Evolutionary conservation across 1,140 invertebrate species (phyloP).

Genomic region (Drosophila mayri): DNA sequence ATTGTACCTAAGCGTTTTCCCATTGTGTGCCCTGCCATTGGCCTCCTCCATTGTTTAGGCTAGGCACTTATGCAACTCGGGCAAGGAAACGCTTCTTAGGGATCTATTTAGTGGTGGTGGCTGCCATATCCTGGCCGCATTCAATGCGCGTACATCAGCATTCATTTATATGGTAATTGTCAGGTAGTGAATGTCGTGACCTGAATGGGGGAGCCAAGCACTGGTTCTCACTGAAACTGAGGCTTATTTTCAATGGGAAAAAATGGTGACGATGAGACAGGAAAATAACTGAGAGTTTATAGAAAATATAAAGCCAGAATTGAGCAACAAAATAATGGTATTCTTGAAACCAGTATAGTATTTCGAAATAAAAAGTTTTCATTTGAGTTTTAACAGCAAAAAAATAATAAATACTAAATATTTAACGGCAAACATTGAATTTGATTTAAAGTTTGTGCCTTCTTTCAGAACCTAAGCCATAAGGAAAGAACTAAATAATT

Average conservation of each 20-base stretch:
- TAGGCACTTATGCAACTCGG: constrained; percentile 74
- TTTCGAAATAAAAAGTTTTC: too few relatives aligned
- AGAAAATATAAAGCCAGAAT: background rate
- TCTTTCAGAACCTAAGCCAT: too few relatives aligned
- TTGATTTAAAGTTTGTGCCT: too few relatives aligned
- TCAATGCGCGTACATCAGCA: background rate
- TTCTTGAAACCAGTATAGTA: background rate
- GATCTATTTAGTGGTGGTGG: constrained; percentile 3
- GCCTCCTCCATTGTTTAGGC: constrained; percentile 71
- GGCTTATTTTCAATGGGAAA: background rate
- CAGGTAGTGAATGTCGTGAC: constrained; percentile 12
- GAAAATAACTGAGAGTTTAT: background rate
- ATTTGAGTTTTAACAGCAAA: too few relatives aligned
- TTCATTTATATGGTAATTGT: constrained; percentile 17
- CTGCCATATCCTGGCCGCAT: background rate
- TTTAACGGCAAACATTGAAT: too few relatives aligned
- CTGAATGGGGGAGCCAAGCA: background rate
- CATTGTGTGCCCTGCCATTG: constrained; percentile 51
- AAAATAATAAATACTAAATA: too few relatives aligned
- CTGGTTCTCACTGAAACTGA: background rate
- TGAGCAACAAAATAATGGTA: background rate
- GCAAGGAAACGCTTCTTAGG: constrained; percentile 21
- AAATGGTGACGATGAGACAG: background rate
- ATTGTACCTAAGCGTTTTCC: constrained; percentile 52
- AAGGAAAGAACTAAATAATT: too few relatives aligned